Evolutionary conservation across 2,888 invertebrate genomes (phyloP).

Genomic region (Drosophila maculinotata): DNA sequence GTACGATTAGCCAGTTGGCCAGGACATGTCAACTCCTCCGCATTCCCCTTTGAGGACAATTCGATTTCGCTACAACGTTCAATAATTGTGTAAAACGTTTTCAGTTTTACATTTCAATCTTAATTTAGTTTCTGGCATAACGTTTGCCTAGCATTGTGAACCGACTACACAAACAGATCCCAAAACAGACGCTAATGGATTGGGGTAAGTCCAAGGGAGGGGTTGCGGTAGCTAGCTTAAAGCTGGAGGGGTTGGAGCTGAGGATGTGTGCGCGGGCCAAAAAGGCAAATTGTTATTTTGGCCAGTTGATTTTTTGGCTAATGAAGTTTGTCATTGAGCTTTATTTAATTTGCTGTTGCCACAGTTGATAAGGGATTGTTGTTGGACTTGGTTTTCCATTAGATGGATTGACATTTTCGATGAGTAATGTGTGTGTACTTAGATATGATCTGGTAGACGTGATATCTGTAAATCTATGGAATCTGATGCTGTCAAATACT

Average conservation of each 20-base stretch:
- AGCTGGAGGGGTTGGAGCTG: no score
- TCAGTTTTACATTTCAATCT: conserved; percentile 85
- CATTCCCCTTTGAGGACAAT: conserved; percentile 1
- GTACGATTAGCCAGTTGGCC: conserved; percentile 80
- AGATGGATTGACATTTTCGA: conserved; percentile 29
- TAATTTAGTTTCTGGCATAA: conserved; percentile 83
- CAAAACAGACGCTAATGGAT: conserved; percentile 6
- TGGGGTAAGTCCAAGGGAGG: background rate
- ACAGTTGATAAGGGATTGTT: conserved; percentile 39
- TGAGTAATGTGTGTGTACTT: background rate
- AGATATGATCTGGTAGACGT: no score
- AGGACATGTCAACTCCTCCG: conserved; percentile 6
- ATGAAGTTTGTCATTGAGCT: conserved; percentile 82
- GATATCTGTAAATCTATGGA: no score
- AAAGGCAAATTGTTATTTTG: conserved; percentile 75
- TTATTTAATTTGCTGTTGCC: conserved; percentile 73
- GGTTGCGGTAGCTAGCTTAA: background rate
- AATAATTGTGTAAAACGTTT: conserved; percentile 84
- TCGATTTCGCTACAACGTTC: conserved; percentile 56
- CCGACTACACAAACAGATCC: background rate
- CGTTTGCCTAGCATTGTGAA: conserved; percentile 65
- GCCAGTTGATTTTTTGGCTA: conserved; percentile 77
- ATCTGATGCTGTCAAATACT: no score
- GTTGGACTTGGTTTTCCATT: background rate
- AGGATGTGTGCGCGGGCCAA: no score